Conservation (phyloP, 1,140 invertebrate genomes). For the Dreissena polymorpha region DNA sequence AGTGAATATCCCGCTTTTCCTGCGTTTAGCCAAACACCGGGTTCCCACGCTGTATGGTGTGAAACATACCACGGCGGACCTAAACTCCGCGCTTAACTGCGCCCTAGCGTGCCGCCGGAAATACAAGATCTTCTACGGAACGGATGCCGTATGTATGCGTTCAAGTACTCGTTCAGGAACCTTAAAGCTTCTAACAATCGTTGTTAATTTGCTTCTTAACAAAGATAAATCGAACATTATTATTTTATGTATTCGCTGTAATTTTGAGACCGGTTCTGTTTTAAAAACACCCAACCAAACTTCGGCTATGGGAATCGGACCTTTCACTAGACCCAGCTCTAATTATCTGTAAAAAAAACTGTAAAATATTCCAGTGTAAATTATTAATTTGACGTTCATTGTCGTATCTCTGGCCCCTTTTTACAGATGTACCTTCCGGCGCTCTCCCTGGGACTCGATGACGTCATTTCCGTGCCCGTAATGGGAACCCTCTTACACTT, state of each 20-base stretch:
- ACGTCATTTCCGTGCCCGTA: conserved; percentile 31
- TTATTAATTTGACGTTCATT: no score
- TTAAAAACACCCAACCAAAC: no score
- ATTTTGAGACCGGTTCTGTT: no score
- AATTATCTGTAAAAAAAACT: no score
- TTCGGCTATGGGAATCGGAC: no score
- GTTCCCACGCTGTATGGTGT: conserved; percentile 89
- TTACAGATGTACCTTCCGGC: conserved; percentile 48
- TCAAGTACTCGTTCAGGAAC: no score
- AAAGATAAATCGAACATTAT: no score
- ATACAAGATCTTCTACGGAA: conserved; percentile 43
- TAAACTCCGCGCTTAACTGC: conserved; percentile 40
- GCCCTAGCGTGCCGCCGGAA: conserved; percentile 13
- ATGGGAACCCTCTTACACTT: conserved; percentile 35
- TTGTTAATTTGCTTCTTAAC: no score
- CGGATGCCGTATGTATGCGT: conserved; percentile 19
- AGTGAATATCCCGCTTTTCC: conserved; percentile 88
- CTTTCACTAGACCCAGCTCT: no score
- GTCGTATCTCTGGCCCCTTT: not conserved
- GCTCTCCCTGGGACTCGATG: conserved; percentile 26
- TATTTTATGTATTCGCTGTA: no score
- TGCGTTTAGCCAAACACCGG: conserved; percentile 82
- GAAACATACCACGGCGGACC: conserved; percentile 75
- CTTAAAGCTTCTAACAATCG: no score
- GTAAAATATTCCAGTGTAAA: no score